Percentiles rank a stretch among this genome's conserved stretches.
Conservation (phyloP, 92 coral and sea anemone species). For the Micromussa lordhowensis region DNA sequence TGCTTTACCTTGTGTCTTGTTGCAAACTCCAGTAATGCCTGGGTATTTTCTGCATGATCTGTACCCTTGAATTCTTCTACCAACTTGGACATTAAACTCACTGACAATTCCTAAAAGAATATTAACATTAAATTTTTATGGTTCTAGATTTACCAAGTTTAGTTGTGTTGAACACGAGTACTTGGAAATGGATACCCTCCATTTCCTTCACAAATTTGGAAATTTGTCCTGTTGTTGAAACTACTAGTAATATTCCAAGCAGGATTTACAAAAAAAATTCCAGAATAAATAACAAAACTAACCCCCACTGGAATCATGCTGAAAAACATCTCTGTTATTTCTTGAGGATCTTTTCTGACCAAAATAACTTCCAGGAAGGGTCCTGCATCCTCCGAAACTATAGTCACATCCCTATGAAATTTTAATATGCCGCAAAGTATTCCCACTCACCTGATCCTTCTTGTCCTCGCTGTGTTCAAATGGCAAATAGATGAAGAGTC, state of each 20-base stretch:
- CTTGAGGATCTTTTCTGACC: not conserved
- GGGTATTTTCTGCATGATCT: slow-evolving; percentile 42
- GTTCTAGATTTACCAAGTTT: not conserved
- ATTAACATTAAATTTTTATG: not conserved
- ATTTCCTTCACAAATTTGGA: no score
- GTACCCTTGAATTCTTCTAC: slow-evolving; percentile 69
- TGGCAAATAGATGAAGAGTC: slow-evolving; percentile 78
- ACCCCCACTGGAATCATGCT: no score
- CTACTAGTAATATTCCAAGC: no score
- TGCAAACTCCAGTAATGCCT: slow-evolving; percentile 44
- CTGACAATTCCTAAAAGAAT: slow-evolving; percentile 54
- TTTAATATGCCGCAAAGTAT: not conserved
- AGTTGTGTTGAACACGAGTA: no score
- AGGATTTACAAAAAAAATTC: no score
- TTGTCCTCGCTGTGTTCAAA: slow-evolving; percentile 82
- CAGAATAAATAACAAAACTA: no score
- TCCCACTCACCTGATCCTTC: slow-evolving; percentile 68
- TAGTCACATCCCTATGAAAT: not conserved
- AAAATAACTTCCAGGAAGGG: not conserved
- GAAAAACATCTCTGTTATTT: not conserved
- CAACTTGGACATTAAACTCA: slow-evolving; percentile 55
- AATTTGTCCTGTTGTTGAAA: no score
- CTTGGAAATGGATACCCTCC: no score
- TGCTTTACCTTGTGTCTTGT: slow-evolving; percentile 71
- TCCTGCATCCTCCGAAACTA: not conserved